A percentile compares a stretch with the other conserved stretches of the same genome.
phyloP scores from a whole-genome alignment of 2,113 vertebrate species.

The Bucco capensis region DNA sequence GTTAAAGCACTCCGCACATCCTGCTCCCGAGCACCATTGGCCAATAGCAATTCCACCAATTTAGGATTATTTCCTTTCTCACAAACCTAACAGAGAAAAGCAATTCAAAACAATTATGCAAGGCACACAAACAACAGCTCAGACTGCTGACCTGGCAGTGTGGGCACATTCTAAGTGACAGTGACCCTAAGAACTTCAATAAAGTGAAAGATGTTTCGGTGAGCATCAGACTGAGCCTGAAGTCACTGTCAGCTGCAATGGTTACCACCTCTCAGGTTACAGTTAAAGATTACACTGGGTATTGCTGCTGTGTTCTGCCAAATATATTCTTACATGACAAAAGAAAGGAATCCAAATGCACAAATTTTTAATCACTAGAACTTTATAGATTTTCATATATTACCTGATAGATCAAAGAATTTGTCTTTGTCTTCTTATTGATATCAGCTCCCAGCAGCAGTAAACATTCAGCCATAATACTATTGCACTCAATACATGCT shows the following conservation, averaged over 20 bases:
- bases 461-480: conserved; percentile 85
- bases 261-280: not conserved
- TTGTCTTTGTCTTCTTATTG: conserved; percentile 81
- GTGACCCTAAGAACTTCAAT: not conserved
- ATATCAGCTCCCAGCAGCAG: conserved; percentile 87
- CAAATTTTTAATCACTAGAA: not conserved
- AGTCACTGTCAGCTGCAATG: not conserved
- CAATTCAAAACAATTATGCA: not conserved
- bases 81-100: conserved; percentile 75
- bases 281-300: not conserved
- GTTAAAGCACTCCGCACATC: conserved; percentile 84
- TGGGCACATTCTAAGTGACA: not conserved
- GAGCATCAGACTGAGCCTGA: not conserved
- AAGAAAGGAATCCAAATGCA: not conserved
- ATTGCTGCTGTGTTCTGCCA: not conserved
- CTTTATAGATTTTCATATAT: not conserved
- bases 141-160: not conserved
- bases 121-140: not conserved
- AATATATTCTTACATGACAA: not conserved
- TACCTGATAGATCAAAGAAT: conserved; percentile 91
- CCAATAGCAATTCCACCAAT: conserved; percentile 87
- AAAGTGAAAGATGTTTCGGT: not conserved
- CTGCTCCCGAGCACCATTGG: conserved; percentile 83
- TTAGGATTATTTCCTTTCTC: conserved; percentile 83
- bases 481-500: conserved; percentile 83